Evolutionary conservation across 2,797 vertebrate genomes (phyloP).

Genomic region (Siniperca obscura): DNA sequence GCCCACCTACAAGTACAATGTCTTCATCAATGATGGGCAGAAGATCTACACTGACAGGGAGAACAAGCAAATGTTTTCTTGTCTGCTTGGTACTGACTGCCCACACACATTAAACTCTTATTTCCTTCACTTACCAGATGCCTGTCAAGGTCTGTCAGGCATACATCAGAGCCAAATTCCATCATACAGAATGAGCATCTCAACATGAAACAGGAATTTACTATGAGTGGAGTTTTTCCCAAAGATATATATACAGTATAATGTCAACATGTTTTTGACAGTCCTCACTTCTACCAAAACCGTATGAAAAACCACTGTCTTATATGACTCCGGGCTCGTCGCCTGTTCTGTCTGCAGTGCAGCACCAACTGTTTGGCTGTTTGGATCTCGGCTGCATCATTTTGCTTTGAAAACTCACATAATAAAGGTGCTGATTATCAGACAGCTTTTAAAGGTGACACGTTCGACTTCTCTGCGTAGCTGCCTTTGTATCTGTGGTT

Average conservation of each 20-base stretch:
- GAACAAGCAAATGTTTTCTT: no score
- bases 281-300: background rate
- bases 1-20: background rate
- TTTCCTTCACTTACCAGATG: background rate
- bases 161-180: no score
- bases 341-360: conserved; percentile 17
- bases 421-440: conserved; percentile 10
- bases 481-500: conserved; percentile 17
- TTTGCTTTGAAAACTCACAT: conserved; percentile 11
- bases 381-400: conserved; percentile 27
- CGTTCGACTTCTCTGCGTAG: background rate
- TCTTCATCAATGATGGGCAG: no score
- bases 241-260: background rate
- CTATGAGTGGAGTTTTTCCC: no score
- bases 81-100: background rate
- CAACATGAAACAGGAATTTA: no score
- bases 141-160: background rate
- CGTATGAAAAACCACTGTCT: no score
- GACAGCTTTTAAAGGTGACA: conserved; percentile 17
- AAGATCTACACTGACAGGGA: no score
- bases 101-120: background rate
- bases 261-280: background rate
- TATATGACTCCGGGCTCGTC: background rate
- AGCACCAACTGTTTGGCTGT: conserved; percentile 26
- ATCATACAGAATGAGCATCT: no score